phyloP scores from a whole-genome alignment of 2,113 vertebrate genomes.

The Lota lota region DNA sequence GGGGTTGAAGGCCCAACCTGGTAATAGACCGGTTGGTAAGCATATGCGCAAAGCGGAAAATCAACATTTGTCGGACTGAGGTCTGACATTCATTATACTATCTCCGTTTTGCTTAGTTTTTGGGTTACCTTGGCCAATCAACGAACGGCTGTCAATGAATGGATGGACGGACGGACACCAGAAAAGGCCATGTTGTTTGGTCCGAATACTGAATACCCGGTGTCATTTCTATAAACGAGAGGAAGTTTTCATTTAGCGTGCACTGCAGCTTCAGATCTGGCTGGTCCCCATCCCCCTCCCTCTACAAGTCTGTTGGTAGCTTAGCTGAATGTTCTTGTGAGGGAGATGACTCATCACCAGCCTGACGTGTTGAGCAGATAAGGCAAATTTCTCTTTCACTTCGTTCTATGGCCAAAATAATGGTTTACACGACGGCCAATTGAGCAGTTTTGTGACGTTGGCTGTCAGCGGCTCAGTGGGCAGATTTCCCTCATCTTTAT shows the following conservation, averaged over 20 bases:
- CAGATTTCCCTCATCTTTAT: constrained; percentile 31
- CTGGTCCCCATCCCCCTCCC: constrained; percentile 19
- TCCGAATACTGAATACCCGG: too few relatives aligned
- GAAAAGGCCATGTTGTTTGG: background rate
- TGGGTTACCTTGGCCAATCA: constrained; percentile 19
- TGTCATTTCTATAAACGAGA: too few relatives aligned
- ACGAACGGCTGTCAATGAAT: constrained; percentile 13
- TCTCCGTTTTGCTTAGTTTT: constrained; percentile 21
- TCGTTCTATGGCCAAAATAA: constrained; percentile 59
- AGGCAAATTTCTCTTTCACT: constrained; percentile 66
- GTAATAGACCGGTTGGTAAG: constrained; percentile 57
- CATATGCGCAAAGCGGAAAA: constrained; percentile 34
- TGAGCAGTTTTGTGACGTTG: constrained; percentile 33
- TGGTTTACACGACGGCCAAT: constrained; percentile 56
- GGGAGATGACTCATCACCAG: constrained; percentile 72
- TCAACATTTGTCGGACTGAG: constrained; percentile 34
- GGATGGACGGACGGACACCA: constrained; percentile 16
- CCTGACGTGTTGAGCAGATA: constrained; percentile 64
- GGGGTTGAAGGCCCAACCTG: constrained; percentile 49
- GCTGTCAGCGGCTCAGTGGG: background rate
- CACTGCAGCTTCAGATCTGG: constrained; percentile 42
- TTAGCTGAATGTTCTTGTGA: constrained; percentile 71
- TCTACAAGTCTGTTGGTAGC: constrained; percentile 64
- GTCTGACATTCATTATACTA: constrained; percentile 26
- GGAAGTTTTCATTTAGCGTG: constrained; percentile 25